Evolutionary conservation across 2,797 vertebrate genomes (phyloP), one percentile per base, ranked within the genome.

Genomic region (Gobionotothen gibberifrons): DNA sequence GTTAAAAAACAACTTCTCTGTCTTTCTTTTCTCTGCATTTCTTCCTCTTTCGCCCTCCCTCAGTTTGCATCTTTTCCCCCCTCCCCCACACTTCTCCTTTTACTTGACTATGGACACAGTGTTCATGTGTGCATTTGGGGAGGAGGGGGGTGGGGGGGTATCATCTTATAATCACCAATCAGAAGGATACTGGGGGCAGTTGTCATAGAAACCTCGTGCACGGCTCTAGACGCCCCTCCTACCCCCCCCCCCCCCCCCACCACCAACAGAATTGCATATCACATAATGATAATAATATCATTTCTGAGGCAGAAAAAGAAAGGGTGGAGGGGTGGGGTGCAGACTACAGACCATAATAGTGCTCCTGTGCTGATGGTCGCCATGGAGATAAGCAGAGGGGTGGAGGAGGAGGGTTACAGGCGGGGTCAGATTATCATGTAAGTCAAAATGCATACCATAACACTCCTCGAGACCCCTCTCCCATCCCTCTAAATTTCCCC

Each of bases 161-260:
- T 84, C 86, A 93, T 92, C 89, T 90, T 90, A 94, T 94, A 94
- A 94, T 94, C 92, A 90, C 92, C 93, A 92, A 94, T 93, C 92
- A 93, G 89, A 93, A 77, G 76, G 76, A 92, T 92, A 89, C 79
- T 82, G 72, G 84, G 90, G 90, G 86, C 85, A 86, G 94, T 94
- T 90, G 92, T 92, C 94, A 94, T 93, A 87, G 92, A 89, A 93
- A 93, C 92, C 84, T 73, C 29, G 73, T 89, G 90, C 79, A 88
- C 78, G 54, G 76, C 82, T 85, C 60, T 76, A 2, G 15, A 85
- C 3, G 79, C 90, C 88, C 92, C 85, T 90, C 92, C 92, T 86
- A 86, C 26, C 5, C 85, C 58, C 54, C 60, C 48, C 56, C 85
- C 32, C 26, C 5, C 85, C 58, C 54, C 60, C 48, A 56, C 85